Percentiles rank a stretch among this genome's conserved stretches.
Conservation (phyloP, 2,888 invertebrate species). For the Netelia virgata region DNA sequence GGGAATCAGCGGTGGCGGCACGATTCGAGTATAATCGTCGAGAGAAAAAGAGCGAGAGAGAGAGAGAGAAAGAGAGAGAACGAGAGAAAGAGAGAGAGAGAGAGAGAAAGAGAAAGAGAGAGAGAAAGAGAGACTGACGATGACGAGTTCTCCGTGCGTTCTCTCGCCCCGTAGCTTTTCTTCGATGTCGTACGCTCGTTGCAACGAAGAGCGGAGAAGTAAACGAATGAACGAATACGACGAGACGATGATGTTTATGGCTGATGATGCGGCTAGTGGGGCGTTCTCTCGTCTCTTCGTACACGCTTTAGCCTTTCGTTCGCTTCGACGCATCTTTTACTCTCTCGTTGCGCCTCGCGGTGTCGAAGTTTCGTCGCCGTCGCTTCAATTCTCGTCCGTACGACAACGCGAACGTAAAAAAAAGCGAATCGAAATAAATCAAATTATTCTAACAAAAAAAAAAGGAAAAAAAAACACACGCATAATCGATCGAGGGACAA, state of each 20-base stretch:
- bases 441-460: neutral
- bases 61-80: constrained; percentile 5
- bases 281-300: constrained; percentile 39
- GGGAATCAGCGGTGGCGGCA: constrained; percentile 19
- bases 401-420: too few species aligned
- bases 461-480: neutral
- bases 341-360: constrained; percentile 29
- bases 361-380: constrained; percentile 41
- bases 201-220: constrained; percentile 43
- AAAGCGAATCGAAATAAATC: neutral
- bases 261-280: constrained; percentile 62
- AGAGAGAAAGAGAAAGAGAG: constrained; percentile 2
- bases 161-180: constrained; percentile 33
- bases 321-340: constrained; percentile 55
- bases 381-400: neutral
- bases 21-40: constrained; percentile 25
- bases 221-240: constrained; percentile 46
- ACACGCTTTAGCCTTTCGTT: constrained; percentile 15
- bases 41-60: neutral
- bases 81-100: constrained; percentile 7
- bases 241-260: constrained; percentile 65
- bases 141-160: constrained; percentile 17
- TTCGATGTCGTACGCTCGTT: constrained; percentile 38
- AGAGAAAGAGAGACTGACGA: constrained; percentile 8
- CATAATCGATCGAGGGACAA: neutral